Evolutionary conservation across 2,113 vertebrate species (phyloP).

Genomic region (Psophia crepitans): DNA sequence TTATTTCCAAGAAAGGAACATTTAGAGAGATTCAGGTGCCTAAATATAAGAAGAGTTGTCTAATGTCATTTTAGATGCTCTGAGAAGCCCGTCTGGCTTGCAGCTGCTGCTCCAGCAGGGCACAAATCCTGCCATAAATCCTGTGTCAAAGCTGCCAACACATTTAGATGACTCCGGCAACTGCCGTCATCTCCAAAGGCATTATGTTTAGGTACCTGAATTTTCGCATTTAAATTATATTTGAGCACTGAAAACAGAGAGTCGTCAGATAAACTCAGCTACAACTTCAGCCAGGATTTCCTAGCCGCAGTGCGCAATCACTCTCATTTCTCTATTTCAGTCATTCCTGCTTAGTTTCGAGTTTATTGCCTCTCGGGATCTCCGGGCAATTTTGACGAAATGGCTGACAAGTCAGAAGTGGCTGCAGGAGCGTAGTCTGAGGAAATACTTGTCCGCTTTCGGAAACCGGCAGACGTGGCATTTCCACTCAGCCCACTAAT

Average conservation of each 20-base stretch:
- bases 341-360: background rate
- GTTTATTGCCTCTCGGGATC: background rate
- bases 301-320: background rate
- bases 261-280: slow-evolving; percentile 20
- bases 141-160: slow-evolving; percentile 62
- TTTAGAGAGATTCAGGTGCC: slow-evolving; percentile 47
- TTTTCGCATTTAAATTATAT: slow-evolving; percentile 30
- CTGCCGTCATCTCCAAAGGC: background rate
- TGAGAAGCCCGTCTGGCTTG: slow-evolving; percentile 58
- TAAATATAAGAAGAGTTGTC: slow-evolving; percentile 46
- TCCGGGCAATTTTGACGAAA: background rate
- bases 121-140: slow-evolving; percentile 60
- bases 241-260: slow-evolving; percentile 48
- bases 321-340: background rate
- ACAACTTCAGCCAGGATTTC: slow-evolving; percentile 31
- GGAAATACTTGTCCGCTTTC: background rate
- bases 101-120: slow-evolving; percentile 68
- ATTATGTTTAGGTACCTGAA: slow-evolving; percentile 52
- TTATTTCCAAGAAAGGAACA: slow-evolving; percentile 51
- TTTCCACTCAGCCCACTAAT: background rate
- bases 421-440: background rate
- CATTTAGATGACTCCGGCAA: slow-evolving; percentile 46
- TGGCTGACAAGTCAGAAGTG: background rate
- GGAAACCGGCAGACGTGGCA: background rate
- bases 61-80: slow-evolving; percentile 58